Evolutionary conservation across 2,113 vertebrate species (phyloP).

Genomic region (Vulpes vulpes): DNA sequence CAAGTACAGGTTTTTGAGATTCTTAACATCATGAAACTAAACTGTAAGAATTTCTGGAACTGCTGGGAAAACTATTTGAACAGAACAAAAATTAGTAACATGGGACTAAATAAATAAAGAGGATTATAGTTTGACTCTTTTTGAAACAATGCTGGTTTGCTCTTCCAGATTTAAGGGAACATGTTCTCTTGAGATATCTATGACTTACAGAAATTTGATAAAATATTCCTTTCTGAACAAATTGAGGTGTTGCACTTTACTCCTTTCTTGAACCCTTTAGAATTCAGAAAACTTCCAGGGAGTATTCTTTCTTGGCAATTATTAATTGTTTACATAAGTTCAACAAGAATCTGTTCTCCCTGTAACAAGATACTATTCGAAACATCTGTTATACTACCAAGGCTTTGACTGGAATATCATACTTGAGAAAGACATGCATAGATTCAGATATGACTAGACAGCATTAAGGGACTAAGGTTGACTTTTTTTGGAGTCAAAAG

Average conservation of each 20-base stretch:
- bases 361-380: no score
- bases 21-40: background rate
- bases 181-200: background rate
- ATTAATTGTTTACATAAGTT: no score
- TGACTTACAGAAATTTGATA: background rate
- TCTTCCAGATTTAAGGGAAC: background rate
- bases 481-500: background rate
- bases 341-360: no score
- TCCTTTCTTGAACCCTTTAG: no score
- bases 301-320: no score
- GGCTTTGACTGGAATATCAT: no score
- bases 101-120: background rate
- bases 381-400: no score
- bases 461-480: background rate
- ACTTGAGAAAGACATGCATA: no score
- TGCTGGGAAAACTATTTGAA: background rate
- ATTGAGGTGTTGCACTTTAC: no score
- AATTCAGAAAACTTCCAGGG: no score
- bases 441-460: background rate
- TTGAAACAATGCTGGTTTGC: background rate
- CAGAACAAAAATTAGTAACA: background rate
- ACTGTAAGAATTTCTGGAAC: background rate
- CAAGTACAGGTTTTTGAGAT: background rate
- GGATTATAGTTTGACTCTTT: background rate
- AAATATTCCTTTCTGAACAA: no score